Base-by-base conservation (phyloP, 2,888 invertebrate species). In the Sarcophaga rosellei region DNA sequence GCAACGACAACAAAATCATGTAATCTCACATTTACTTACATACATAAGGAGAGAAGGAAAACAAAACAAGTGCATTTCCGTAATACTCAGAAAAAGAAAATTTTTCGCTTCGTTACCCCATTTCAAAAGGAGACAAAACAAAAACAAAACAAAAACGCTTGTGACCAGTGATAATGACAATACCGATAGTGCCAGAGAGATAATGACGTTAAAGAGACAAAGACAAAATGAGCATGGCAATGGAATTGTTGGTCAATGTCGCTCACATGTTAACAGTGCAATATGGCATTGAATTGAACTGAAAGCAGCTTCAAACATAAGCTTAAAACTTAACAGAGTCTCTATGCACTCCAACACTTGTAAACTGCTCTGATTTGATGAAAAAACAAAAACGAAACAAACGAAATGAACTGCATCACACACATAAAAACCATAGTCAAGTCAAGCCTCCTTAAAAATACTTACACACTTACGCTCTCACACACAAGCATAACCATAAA, bases 241-340 rank as follows among this genome's bases (percentile, higher is more conserved):
- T 69, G 63, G 69, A 0, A 53, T 53, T 80, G 59, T 59, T 82
- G 83, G 76, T 84, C 86, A 86, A 84, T 86, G 84, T 75, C 81
- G 81, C 66, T 86, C 57, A 17, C 68, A 70, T 45, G 45, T 84
- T 84, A 84, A 84, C 86, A 84, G 66, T 78, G 53, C 53, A 66
- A 77, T 61, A 75, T 47, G 75, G 35, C 80, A 84, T 75, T 75
- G 69, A 6, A 35, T 53, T 53, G 4, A 70, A 61, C 61, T 73
- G 11, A 45, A 65, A 76, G 4, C 17, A 75, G 68, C 15, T 53
- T 15, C 53, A 53, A 15, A 53, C 76, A 45, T 63, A 62, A 82
- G 78, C 79, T 81, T 85, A 87, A 35, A 88, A 88, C 83, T 86
- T 86, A 90, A 89, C 89, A 90, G 92, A 92, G 92, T 25, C 63